Conservation (phyloP, 2,113 vertebrate genomes). For the Ciconia stormi region DNA sequence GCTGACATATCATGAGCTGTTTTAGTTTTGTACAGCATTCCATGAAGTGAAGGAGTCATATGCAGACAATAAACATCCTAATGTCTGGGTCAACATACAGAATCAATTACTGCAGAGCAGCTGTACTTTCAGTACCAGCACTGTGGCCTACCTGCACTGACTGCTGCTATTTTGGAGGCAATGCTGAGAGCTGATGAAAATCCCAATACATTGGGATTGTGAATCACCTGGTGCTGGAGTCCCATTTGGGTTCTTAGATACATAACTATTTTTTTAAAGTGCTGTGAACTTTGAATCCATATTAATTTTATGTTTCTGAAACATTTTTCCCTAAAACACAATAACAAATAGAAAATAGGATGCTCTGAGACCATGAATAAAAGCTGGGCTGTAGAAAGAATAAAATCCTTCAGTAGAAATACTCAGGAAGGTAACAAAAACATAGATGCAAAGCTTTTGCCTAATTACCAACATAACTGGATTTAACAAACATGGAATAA, state of each 20-base stretch:
- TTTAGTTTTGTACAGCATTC: not conserved
- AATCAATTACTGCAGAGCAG: not conserved
- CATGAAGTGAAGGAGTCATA: not conserved
- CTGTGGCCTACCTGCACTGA: not conserved
- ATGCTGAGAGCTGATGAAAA: not conserved
- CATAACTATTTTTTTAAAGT: not conserved
- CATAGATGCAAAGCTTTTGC: not conserved
- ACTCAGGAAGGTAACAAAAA: not conserved
- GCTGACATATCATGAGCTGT: not conserved
- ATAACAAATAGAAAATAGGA: not conserved
- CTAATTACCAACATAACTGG: not conserved
- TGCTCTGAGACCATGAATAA: not conserved
- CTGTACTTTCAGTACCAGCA: not conserved
- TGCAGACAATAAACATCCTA: constrained; percentile 17
- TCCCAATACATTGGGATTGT: not conserved
- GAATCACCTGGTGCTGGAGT: not conserved
- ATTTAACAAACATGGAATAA: not conserved
- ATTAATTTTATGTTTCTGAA: not conserved
- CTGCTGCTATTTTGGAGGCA: not conserved
- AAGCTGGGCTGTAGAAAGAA: not conserved
- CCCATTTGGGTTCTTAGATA: not conserved
- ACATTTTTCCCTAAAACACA: not conserved
- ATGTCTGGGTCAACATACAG: not conserved
- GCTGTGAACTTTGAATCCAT: not conserved
- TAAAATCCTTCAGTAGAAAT: not conserved